Conservation (phyloP, 92 coral and sea anemone species). For the Zoanthus sansibaricus region DNA sequence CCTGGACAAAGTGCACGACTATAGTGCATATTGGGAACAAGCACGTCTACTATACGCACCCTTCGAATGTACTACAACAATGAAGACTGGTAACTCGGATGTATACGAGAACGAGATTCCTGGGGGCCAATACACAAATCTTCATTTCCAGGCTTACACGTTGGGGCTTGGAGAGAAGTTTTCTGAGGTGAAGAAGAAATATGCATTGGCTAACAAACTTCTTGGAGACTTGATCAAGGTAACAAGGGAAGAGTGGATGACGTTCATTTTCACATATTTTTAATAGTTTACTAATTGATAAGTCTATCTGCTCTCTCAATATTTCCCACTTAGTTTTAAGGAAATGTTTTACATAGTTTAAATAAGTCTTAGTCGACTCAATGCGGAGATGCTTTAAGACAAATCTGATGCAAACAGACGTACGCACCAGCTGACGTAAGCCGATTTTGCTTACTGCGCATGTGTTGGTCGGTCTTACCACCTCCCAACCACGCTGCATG, state of each 20-base stretch:
- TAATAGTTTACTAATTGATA: too few species aligned
- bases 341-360: too few species aligned
- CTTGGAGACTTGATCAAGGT: constrained; percentile 96
- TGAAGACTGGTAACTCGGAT: constrained; percentile 98
- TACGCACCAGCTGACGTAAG: too few species aligned
- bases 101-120: constrained; percentile 99
- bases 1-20: constrained; percentile 84
- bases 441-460: too few species aligned
- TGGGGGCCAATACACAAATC: constrained; percentile 98
- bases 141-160: constrained; percentile 99
- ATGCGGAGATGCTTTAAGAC: too few species aligned
- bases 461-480: too few species aligned
- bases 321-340: too few species aligned
- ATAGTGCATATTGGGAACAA: constrained; percentile 99
- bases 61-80: constrained; percentile 95
- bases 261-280: not conserved
- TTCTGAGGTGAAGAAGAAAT: constrained; percentile 89
- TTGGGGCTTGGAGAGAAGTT: constrained; percentile 96
- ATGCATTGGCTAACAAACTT: constrained; percentile 85
- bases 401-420: too few species aligned
- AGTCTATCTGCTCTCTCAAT: too few species aligned
- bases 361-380: too few species aligned
- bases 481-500: too few species aligned
- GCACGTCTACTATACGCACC: constrained; percentile 93
- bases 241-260: not conserved